Base-by-base conservation (phyloP, 2,888 invertebrate species). In the Lasioglossum leucozonium region DNA sequence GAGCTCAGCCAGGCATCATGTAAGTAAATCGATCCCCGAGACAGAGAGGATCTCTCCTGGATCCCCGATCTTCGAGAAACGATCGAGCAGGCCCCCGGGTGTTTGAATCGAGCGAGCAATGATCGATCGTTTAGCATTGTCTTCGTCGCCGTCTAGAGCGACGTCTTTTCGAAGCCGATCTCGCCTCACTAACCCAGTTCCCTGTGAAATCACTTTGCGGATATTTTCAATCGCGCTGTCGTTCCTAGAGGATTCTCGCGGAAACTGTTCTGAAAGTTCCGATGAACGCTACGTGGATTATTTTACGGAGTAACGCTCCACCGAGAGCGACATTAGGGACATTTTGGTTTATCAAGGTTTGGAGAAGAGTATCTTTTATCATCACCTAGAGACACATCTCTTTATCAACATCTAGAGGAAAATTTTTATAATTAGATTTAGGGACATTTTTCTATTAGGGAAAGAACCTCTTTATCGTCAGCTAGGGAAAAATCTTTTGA, bases 1-100 rank as follows among this genome's bases (percentile, higher is more conserved):
- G 94, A 94, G 94, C 94, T 93, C 93, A 93, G 91, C 91, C 87
- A 92, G 92, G 92, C 92, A 92, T 93, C 93, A 93, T 93, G 92
- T 93, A 92, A 93, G 93, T 94, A 93, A 84, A 92, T 87, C 79
- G 86, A 79, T 79, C 75, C 30, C 47, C 58, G 73, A n/a, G 37
- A 67, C 51, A 37, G 16, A 30, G 62, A 16, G 30, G 30, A 62
- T 62, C 62, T 51, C 62, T 62, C 62, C 62, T 77, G 72, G 83
- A 83, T 83, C 85, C 76, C 83, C 51, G 83, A 83, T 83, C 83
- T 72, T 83, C 51, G 26, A 11, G 44, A 22, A 37, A 37, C 77
- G 47, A 71, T 65, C 42, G 62, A 72, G 72, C 22, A 37, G 34
- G 67, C 16, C 11, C n/a, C 22, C 30, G 30, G 34, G 16, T 65